Base-by-base conservation (phyloP, 2,888 invertebrate genomes). In the Drosophila infuscata region DNA sequence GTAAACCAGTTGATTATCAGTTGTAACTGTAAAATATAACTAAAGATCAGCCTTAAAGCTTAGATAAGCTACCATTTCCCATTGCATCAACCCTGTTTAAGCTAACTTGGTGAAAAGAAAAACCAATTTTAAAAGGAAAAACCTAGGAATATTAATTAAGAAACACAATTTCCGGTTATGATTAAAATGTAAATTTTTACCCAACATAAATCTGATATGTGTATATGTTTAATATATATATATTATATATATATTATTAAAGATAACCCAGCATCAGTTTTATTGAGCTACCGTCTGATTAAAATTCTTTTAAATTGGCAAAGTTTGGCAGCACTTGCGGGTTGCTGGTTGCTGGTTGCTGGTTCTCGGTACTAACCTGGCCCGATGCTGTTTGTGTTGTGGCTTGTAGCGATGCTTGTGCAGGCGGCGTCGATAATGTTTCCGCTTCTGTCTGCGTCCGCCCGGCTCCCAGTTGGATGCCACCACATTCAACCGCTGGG, bases 381-480 rank as follows among this genome's bases (percentile, higher is more conserved):
- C 67, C 29, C 81, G 74, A 66, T 82, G 83, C 67, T 85, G 77
- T 33, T 81, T 41, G 20, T 57, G 57, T 17, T 57, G 57, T 6
- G 38, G 57, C 32, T 57, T 91, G 73, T 75, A 88, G 58, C 91
- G 89, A 67, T 84, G 88, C 64, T 81, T 83, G 63, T 85, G 88
- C 57, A 80, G 74, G 59, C 90, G 83, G 63, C 90, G 83, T 74
- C 84, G 81, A 76, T 81, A 82, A 70, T 84, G 89, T 75, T 83
- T 88, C 30, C 90, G 91, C 58, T 89, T 89, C 57, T 84, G 80
- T 25, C 87, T 67, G 12, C 70, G 60, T 17, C 43, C 63, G n/a
- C 43, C 63, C 25, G 35, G 49, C 54, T 43, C 41, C 48, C 32
- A 41, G 8, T 41, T 56, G 25, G 15, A 11, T n/a, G 56, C n/a